Conservation (phyloP, 2,113 vertebrate species). For the Xerus inauris region DNA sequence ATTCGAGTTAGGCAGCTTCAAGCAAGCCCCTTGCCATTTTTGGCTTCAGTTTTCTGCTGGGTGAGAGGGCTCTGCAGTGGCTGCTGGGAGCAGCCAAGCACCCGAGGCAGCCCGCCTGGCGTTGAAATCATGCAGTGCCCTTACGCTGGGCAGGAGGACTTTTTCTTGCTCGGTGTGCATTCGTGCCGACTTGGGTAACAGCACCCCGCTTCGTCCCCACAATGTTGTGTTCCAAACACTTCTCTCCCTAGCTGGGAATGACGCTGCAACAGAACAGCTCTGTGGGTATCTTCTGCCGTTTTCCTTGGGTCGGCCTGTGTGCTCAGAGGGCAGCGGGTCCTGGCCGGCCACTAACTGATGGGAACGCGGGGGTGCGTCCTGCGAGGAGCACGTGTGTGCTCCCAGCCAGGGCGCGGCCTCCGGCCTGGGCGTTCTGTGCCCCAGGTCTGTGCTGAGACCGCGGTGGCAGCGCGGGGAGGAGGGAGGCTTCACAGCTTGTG, state of each 20-base stretch:
- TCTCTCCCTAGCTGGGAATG: background rate
- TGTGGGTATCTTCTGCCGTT: background rate
- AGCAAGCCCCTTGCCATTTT: background rate
- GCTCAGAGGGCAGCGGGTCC: background rate
- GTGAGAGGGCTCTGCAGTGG: background rate
- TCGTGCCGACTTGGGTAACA: background rate
- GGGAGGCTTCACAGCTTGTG: background rate
- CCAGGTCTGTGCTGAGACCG: too few species aligned
- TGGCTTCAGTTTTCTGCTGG: background rate
- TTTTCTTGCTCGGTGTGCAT: background rate
- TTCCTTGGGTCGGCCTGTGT: background rate
- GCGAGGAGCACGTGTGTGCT: rapidly evolving
- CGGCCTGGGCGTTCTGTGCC: background rate
- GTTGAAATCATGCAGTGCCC: background rate
- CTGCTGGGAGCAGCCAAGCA: background rate
- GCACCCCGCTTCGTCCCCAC: background rate
- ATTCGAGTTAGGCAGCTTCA: background rate
- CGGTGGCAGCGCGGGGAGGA: background rate
- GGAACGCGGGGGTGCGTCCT: rapidly evolving
- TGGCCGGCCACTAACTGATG: rapidly evolving
- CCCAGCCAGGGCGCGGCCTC: too few species aligned
- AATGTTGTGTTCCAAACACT: background rate
- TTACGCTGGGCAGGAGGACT: background rate
- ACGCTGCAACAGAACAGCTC: background rate
- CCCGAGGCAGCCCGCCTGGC: background rate